Evolutionary conservation across 2,888 invertebrate species (phyloP).

Genomic region (Habrosyne pyritoides): DNA sequence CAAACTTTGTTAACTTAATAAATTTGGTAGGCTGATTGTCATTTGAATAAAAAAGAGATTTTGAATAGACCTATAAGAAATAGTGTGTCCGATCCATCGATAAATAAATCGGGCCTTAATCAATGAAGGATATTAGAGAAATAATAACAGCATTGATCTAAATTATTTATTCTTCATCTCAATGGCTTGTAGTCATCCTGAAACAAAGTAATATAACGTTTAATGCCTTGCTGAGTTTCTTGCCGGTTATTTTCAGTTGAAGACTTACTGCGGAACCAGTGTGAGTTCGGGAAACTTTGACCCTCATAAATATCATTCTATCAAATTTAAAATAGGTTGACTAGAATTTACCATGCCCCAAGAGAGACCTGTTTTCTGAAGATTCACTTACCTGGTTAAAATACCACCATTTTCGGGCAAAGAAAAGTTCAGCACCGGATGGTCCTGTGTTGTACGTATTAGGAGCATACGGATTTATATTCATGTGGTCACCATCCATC

Average conservation of each 20-base stretch:
- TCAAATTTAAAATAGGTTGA: too few species aligned
- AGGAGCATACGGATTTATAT: constrained; percentile 64
- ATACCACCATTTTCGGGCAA: constrained; percentile 77
- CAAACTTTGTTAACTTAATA: too few species aligned
- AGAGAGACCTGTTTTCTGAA: constrained; percentile 1
- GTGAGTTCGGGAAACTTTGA: too few species aligned
- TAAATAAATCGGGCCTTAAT: too few species aligned
- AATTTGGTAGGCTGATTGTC: background rate
- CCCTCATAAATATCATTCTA: too few species aligned
- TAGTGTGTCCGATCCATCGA: too few species aligned
- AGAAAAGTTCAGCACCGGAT: constrained; percentile 56
- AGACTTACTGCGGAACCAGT: too few species aligned
- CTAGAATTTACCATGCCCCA: too few species aligned
- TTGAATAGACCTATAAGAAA: too few species aligned
- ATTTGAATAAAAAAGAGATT: background rate
- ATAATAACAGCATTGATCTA: constrained; percentile 7
- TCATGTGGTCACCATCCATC: constrained; percentile 75
- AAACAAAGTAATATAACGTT: constrained; percentile 34
- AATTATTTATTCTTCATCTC: constrained; percentile 26
- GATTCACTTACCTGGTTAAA: constrained; percentile 62
- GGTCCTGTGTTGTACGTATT: constrained; percentile 46
- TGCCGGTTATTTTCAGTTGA: too few species aligned
- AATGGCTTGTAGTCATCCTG: constrained; percentile 70
- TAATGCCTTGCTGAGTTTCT: too few species aligned
- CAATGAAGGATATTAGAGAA: too few species aligned